Base-by-base conservation (phyloP, 1,140 invertebrate species). In the Dolichoris vasculosae region DNA sequence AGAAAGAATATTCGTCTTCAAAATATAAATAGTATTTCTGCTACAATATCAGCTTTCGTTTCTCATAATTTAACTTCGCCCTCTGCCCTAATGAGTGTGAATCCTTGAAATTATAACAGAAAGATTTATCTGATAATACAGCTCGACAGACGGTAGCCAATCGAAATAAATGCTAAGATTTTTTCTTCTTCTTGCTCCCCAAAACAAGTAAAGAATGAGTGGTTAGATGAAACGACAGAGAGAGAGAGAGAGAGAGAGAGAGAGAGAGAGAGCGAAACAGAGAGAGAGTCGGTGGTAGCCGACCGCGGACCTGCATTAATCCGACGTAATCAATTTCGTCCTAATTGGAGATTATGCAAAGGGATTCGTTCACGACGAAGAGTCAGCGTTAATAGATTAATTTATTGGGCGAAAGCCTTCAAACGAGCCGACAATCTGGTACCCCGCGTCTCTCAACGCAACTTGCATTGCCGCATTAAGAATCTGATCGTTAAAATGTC, bases 341-440 rank as follows among this genome's bases (percentile, higher is more conserved):
- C 91, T 92, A 92, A 93, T 92, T 93, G 91, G 91, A 89, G 92
- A 93, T 93, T 91, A 92, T 89, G 84, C 85, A 79, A 87, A 89
- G 88, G 87, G 86, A 84, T 84, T 84, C 82, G 75, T 64, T 81
- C 85, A 76, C 85, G 88, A 88, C 84, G 83, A 69, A 88, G 88
- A 80, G 75, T 89, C 64, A 87, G 88, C 89, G 89, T 88, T 93
- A 93, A 93, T 93, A 92, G 92, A 93, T 93, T 93, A 93, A 93
- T 93, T 93, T 92, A 92, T 93, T 92, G 92, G 89, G 88, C 88
- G 85, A 90, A 91, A 90, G 87, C 87, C 84, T 88, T 92, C 92
- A 93, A 93, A 93, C 91, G 89, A 86, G 89, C 92, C 92, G 91
- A 89, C 87, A 26, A 11, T 26, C 32, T 17, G 40, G 40, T 43